phyloP scores from a whole-genome alignment of 2,888 invertebrate species.

The Mythimna albipuncta region DNA sequence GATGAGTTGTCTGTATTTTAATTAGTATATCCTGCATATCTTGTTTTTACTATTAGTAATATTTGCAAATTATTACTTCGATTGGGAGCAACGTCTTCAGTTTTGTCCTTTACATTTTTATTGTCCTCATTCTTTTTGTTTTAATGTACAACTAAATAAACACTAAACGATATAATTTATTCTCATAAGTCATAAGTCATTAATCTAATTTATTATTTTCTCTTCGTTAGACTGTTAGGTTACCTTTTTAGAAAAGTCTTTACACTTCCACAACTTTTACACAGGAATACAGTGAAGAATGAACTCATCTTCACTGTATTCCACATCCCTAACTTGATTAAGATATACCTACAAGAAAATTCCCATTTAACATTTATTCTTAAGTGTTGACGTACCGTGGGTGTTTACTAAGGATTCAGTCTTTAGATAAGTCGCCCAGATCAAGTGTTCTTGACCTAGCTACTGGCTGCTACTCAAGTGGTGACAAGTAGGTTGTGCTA shows the following conservation, averaged over 20 bases:
- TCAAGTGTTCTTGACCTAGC: conserved; percentile 61
- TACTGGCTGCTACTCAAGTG: conserved; percentile 45
- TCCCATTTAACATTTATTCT: conserved; percentile 18
- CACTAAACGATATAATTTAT: too few relatives aligned
- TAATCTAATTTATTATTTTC: too few relatives aligned
- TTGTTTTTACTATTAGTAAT: background rate
- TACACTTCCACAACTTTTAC: too few relatives aligned
- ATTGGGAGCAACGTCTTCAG: too few relatives aligned
- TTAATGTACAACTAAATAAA: too few relatives aligned
- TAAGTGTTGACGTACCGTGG: conserved; percentile 60
- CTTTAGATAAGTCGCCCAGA: conserved; percentile 57
- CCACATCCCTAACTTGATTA: background rate
- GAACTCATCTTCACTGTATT: too few relatives aligned
- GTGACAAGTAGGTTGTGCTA: conserved; percentile 51
- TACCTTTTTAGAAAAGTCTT: too few relatives aligned
- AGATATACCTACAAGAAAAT: conserved; percentile 26
- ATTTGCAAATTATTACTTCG: background rate
- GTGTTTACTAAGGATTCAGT: conserved; percentile 59
- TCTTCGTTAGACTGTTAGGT: too few relatives aligned
- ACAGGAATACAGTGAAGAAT: too few relatives aligned
- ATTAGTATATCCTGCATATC: conserved; percentile 1
- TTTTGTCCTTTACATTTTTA: too few relatives aligned
- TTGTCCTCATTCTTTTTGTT: too few relatives aligned
- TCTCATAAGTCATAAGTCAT: too few relatives aligned
- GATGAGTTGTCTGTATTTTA: conserved; percentile 21